phyloP scores from a whole-genome alignment of 2,888 invertebrate species.

The Acleris cristana region DNA sequence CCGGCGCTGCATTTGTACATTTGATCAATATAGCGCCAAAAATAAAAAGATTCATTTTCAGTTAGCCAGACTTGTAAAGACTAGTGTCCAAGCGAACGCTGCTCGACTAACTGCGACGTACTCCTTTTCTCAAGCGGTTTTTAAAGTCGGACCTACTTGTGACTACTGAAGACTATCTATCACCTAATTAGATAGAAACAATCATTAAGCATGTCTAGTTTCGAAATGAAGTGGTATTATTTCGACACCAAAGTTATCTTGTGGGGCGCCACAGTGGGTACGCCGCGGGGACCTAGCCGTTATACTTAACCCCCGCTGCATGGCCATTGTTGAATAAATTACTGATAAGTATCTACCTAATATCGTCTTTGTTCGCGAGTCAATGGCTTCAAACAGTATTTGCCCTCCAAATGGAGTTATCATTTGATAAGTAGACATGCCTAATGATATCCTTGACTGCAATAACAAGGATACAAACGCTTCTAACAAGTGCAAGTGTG shows the following conservation, averaged over 20 bases:
- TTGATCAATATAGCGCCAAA: constrained; percentile 38
- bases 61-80: not conserved
- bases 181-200: constrained; percentile 71
- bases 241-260: constrained; percentile 56
- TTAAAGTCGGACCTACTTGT: constrained; percentile 45
- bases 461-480: constrained; percentile 7
- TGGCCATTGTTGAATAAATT: constrained; percentile 30
- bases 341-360: constrained; percentile 17
- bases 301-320: constrained; percentile 30
- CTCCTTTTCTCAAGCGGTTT: constrained; percentile 37
- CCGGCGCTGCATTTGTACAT: constrained; percentile 49
- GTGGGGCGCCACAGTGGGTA: constrained; percentile 43
- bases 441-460: constrained; percentile 25
- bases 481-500: constrained; percentile 4
- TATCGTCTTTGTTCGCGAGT: constrained; percentile 25
- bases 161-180: constrained; percentile 54
- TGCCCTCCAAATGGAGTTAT: constrained; percentile 30
- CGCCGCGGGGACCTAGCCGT: constrained; percentile 52
- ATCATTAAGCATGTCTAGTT: constrained; percentile 54
- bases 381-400: constrained; percentile 29
- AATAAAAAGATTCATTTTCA: constrained; percentile 18
- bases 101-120: constrained; percentile 31
- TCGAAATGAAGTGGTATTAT: constrained; percentile 58
- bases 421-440: constrained; percentile 16
- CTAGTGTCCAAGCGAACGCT: constrained; percentile 25